Base-by-base conservation (phyloP, 2,888 invertebrate species). In the Drosophila paracracens region DNA sequence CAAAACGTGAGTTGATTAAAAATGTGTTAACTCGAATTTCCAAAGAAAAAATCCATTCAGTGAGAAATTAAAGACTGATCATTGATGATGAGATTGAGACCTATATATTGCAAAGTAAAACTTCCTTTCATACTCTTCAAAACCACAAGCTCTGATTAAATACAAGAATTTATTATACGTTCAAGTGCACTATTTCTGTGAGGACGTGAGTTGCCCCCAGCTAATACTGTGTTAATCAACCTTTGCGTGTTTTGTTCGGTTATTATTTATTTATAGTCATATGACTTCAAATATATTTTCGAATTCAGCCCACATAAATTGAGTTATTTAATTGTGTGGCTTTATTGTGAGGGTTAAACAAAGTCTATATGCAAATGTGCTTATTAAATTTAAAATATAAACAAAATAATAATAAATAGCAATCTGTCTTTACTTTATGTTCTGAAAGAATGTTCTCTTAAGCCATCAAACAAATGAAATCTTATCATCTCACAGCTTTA, bases 1-100 rank as follows among this genome's bases (percentile, higher is more conserved):
- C 11, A 94, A 94, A 74, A 35, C 4, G 2, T 16, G 73, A 29
- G 21, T 16, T 13, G n/a, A 11, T 57, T 61, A 61, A 4, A 57
- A 51, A 40, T 36, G 0, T 38, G 18, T 4, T 11, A 1, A 27
- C 4, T 36, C 2, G n/a, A 7, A 33, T 21, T 33, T 43, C 25
- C 25, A 46, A 25, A 4, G 46, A 25, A 25, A 33, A 33, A 56
- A 43, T 4, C 21, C 18, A 52, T 36, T 60, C 46, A 13, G 36
- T 13, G 18, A n/a, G 25, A 8, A 16, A 25, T 25, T 25, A 13
- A 46, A 25, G 25, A 8, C 25, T 16, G 25, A 46, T 25, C 46
- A 25, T 46, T 7, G 46, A 8, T 8, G 13, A 46, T 8, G 4
- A 11, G 11, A 43, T 2, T 31, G 31, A 2, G 4, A 35, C 2